These are phyloP conservation scores for Tenthredo amoena DNA, from an alignment of 2,888 invertebrate species.

Conservation along the genomic window DNA sequence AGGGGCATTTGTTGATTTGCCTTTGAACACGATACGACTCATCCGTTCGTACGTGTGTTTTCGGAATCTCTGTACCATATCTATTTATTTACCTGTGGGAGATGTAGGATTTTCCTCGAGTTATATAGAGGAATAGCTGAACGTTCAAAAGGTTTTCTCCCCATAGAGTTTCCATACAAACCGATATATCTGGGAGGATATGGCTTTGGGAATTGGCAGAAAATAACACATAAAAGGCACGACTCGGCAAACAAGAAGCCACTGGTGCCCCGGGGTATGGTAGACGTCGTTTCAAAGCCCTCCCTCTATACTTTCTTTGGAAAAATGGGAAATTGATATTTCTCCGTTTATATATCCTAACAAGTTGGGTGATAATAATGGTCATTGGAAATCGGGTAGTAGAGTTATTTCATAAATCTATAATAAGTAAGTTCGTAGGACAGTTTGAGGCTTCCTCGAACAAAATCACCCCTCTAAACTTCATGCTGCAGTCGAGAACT, in stretches of 20 bases:
- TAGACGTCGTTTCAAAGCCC: conserved; percentile 35
- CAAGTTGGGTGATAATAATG: background rate
- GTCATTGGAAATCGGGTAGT: background rate
- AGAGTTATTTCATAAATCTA: background rate
- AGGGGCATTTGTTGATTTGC: conserved; percentile 24
- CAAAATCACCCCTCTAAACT: background rate
- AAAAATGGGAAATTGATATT: background rate
- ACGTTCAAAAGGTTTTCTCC: conserved; percentile 29
- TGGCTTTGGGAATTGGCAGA: conserved; percentile 50
- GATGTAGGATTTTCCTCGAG: conserved; percentile 13
- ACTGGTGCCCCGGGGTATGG: conserved; percentile 14
- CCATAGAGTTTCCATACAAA: conserved; percentile 30
- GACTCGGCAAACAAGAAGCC: conserved; percentile 34
- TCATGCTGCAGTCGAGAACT: background rate
- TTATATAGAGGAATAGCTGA: conserved; percentile 6
- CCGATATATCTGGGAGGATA: conserved; percentile 31
- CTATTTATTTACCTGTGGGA: conserved; percentile 9
- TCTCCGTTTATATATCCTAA: background rate
- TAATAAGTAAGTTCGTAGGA: background rate
- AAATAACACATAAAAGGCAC: conserved; percentile 42
- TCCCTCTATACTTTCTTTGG: background rate
- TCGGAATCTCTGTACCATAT: background rate
- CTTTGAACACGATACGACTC: background rate
- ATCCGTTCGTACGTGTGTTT: background rate
- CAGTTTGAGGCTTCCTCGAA: background rate